Percentiles rank a stretch among this genome's conserved stretches.
These are phyloP conservation scores for Piprites chloris DNA, from an alignment of 2,113 vertebrate species.

Conservation along the genomic window DNA sequence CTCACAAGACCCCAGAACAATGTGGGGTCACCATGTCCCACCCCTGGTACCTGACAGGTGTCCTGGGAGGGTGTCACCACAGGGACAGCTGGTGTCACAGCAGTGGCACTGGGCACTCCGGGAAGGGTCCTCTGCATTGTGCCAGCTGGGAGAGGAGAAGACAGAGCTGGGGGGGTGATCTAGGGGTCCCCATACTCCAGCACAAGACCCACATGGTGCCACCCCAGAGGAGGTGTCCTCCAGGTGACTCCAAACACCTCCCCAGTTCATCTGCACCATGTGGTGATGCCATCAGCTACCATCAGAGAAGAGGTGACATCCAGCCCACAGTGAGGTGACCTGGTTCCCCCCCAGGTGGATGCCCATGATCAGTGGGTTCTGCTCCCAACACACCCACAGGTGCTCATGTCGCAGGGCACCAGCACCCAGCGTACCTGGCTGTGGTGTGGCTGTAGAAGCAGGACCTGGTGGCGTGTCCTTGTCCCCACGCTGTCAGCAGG, in stretches of 20 bases:
- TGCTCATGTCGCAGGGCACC: fast-evolving
- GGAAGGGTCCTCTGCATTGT: not conserved
- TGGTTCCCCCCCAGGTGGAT: not conserved
- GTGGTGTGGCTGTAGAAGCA: constrained; percentile 30
- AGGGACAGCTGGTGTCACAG: not conserved
- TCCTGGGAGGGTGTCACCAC: not conserved
- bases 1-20: not conserved
- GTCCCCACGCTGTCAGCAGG: not conserved
- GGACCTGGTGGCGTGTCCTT: not conserved
- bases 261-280: fast-evolving
- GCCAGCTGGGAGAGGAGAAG: constrained; percentile 32
- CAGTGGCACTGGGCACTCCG: not conserved
- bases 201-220: not conserved
- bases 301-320: fast-evolving
- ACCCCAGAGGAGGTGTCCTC: not conserved
- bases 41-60: not conserved
- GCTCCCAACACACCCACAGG: not conserved
- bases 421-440: not conserved
- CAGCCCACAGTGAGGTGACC: not conserved
- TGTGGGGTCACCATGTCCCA: fast-evolving
- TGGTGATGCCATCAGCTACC: not conserved
- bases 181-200: not conserved
- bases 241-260: not conserved
- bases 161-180: not conserved
- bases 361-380: not conserved